Conservation (phyloP, 2,888 invertebrate species). For the Drosophila dives region DNA sequence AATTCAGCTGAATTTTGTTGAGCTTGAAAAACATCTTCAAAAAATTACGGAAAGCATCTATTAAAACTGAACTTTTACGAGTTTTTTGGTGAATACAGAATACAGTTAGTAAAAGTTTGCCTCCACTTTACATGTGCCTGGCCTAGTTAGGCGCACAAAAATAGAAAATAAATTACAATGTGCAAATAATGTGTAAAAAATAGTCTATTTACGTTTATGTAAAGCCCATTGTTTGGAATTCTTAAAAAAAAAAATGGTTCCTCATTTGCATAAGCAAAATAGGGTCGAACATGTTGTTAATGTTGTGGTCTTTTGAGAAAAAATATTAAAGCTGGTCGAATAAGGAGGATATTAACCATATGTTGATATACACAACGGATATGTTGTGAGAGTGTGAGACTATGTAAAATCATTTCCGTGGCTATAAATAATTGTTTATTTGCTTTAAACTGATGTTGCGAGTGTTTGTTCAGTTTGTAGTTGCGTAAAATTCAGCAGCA, state of each 20-base stretch:
- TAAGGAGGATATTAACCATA: conserved; percentile 65
- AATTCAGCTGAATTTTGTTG: conserved; percentile 31
- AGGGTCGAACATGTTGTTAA: conserved; percentile 38
- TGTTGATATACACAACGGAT: conserved; percentile 61
- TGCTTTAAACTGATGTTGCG: conserved; percentile 11
- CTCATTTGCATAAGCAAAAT: conserved; percentile 73
- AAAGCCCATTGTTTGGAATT: conserved; percentile 48
- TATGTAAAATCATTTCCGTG: conserved; percentile 53
- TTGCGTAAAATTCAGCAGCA: background rate
- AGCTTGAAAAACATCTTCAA: conserved; percentile 42
- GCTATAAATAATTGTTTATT: conserved; percentile 57
- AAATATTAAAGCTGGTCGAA: conserved; percentile 2
- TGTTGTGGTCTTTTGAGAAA: conserved; percentile 5
- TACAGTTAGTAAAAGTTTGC: conserved; percentile 35
- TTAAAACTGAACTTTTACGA: conserved; percentile 13
- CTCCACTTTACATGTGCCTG: conserved; percentile 50
- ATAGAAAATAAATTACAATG: conserved; percentile 33
- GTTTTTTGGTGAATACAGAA: background rate
- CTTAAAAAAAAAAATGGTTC: conserved; percentile 29
- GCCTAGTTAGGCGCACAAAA: conserved; percentile 55
- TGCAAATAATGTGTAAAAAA: conserved; percentile 57
- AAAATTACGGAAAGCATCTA: background rate
- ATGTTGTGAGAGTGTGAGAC: conserved; percentile 30
- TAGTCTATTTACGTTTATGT: conserved; percentile 61
- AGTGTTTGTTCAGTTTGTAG: conserved; percentile 6